phyloP scores from a whole-genome alignment of 2,797 vertebrate genomes.

The Myotis myotis region DNA sequence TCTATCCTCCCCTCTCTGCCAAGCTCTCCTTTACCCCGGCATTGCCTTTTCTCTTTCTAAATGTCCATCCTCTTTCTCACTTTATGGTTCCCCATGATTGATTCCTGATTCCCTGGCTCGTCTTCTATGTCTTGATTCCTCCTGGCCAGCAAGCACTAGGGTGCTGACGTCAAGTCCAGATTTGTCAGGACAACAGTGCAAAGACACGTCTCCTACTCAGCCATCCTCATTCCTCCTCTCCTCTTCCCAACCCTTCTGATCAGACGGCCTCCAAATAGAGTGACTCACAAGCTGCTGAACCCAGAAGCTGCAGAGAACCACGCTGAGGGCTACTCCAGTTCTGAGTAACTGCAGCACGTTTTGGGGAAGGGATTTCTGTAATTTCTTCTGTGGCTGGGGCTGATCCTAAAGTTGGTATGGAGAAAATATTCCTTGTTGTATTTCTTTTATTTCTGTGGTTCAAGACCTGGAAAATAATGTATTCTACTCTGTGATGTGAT shows the following conservation, averaged over 20 bases:
- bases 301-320: neutral
- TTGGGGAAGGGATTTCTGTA: too few relatives aligned
- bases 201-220: fast-evolving
- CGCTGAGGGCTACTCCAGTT: neutral
- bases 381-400: neutral
- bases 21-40: neutral
- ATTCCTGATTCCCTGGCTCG: neutral
- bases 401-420: neutral
- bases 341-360: neutral
- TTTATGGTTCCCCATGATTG: neutral
- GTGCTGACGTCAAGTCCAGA: neutral
- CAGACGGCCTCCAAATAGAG: neutral
- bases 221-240: neutral
- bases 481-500: neutral
- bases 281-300: neutral
- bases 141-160: neutral
- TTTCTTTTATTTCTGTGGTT: conserved; percentile 6
- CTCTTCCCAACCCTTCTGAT: neutral
- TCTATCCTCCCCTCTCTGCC: neutral
- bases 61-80: neutral
- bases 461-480: neutral
- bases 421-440: neutral
- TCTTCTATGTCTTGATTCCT: neutral
- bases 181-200: neutral
- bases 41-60: neutral